A percentile compares a stretch with the other conserved stretches of the same genome.
Conservation (phyloP, 2,797 vertebrate species). For the Danio aesculapii region DNA sequence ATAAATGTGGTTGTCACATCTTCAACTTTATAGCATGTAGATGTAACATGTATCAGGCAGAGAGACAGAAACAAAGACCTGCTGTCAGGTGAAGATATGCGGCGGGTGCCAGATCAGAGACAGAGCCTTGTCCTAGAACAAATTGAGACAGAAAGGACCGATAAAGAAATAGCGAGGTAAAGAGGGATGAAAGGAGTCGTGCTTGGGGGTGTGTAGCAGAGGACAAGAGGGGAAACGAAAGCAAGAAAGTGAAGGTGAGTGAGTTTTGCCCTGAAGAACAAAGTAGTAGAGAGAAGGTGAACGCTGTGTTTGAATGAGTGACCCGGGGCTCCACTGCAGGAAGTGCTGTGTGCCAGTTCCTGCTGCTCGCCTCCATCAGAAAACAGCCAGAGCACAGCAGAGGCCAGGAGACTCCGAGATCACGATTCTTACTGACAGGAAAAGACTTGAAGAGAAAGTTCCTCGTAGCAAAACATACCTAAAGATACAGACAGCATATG, state of each 20-base stretch:
- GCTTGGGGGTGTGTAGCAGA: conserved; percentile 13
- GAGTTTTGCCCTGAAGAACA: conserved; percentile 22
- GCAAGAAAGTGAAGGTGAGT: conserved; percentile 9
- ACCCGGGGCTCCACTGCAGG: conserved; percentile 6
- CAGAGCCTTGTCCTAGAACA: conserved; percentile 37
- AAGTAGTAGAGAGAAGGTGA: neutral
- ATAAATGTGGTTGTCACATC: neutral
- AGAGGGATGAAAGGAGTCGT: conserved; percentile 22
- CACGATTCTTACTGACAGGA: neutral
- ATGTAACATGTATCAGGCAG: neutral
- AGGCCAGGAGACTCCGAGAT: neutral
- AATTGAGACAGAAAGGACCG: conserved; percentile 44
- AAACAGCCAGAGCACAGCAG: neutral
- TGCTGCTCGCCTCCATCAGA: conserved; percentile 9
- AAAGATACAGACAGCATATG: conserved; percentile 5
- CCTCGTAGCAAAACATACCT: neutral
- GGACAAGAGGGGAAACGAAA: conserved; percentile 21
- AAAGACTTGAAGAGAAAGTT: neutral
- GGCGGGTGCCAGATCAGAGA: conserved; percentile 14
- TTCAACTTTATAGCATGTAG: neutral
- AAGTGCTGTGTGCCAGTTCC: conserved; percentile 6
- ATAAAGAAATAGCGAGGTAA: conserved; percentile 5
- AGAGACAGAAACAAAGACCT: conserved; percentile 21
- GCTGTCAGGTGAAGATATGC: neutral
- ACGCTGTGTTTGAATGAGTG: neutral